Evolutionary conservation across 2,888 invertebrate genomes (phyloP).

Genomic region (Hirtodrosophila trivittata): DNA sequence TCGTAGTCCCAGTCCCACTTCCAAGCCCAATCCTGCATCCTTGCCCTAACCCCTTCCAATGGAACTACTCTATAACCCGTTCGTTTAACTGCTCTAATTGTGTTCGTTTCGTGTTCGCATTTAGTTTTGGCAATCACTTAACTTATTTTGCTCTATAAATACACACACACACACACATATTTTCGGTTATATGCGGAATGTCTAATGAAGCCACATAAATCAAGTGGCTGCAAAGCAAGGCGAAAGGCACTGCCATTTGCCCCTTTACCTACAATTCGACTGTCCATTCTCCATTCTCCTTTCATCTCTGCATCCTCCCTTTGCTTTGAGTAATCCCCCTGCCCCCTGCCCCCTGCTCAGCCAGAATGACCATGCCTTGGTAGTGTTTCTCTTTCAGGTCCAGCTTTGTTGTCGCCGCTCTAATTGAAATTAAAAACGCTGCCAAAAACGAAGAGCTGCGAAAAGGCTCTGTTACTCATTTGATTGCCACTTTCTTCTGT

Average conservation of each 20-base stretch:
- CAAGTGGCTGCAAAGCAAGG: slow-evolving; percentile 65
- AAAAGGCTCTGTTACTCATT: slow-evolving; percentile 26
- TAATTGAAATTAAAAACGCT: slow-evolving; percentile 76
- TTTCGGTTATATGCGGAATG: slow-evolving; percentile 70
- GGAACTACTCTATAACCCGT: slow-evolving; percentile 14
- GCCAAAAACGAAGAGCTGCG: slow-evolving; percentile 54
- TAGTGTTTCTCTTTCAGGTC: slow-evolving; percentile 1
- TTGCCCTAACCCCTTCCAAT: slow-evolving; percentile 2
- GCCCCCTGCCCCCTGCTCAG: no score
- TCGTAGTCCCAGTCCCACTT: neutral
- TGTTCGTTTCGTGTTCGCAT: slow-evolving; percentile 25
- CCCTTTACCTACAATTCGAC: slow-evolving; percentile 4
- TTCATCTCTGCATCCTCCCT: neutral
- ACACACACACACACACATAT: slow-evolving; percentile 7
- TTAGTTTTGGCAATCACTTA: slow-evolving; percentile 72
- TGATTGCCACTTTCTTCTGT: neutral
- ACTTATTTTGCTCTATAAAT: slow-evolving; percentile 27
- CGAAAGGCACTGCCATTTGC: slow-evolving; percentile 33
- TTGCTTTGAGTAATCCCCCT: no score
- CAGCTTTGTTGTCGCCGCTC: slow-evolving; percentile 49
- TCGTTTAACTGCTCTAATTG: slow-evolving; percentile 24
- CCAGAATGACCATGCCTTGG: neutral
- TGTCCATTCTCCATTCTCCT: neutral
- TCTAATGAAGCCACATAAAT: slow-evolving; percentile 83
- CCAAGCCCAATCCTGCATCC: slow-evolving; percentile 6